phyloP scores from a whole-genome alignment of 1,140 invertebrate species.

The Pseudomyrmex flavicornis region DNA sequence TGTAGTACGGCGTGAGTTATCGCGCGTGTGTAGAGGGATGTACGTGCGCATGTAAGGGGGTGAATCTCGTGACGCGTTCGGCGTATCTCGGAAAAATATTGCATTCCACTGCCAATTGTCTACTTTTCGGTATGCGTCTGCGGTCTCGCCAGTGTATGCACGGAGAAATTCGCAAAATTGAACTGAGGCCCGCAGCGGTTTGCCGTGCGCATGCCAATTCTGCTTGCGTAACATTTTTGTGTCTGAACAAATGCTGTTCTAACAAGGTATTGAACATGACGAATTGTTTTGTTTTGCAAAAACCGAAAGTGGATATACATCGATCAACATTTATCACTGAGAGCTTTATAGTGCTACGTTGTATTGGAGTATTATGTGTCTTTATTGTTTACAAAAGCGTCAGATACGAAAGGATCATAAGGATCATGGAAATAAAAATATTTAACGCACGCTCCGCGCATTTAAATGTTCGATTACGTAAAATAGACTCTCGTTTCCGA shows the following conservation, averaged over 20 bases:
- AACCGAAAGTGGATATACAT: neutral
- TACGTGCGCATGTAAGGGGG: neutral
- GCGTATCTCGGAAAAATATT: conserved; percentile 57
- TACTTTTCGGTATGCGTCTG: conserved; percentile 58
- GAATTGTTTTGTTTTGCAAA: neutral
- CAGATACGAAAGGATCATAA: too few relatives aligned
- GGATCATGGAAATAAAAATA: too few relatives aligned
- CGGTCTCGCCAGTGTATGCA: conserved; percentile 18
- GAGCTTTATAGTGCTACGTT: too few relatives aligned
- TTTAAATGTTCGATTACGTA: too few relatives aligned
- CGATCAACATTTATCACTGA: too few relatives aligned
- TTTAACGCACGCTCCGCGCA: too few relatives aligned
- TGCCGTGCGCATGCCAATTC: conserved; percentile 27
- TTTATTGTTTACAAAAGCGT: too few relatives aligned
- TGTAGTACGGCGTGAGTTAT: conserved; percentile 38
- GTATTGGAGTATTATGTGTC: too few relatives aligned
- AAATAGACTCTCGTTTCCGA: conserved; percentile 35
- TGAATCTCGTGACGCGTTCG: conserved; percentile 46
- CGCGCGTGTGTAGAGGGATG: conserved; percentile 4
- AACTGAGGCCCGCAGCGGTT: conserved; percentile 37
- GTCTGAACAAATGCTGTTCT: conserved; percentile 15
- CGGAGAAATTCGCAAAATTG: conserved; percentile 48
- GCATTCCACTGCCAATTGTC: conserved; percentile 55
- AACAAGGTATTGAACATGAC: conserved; percentile 20
- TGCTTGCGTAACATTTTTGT: conserved; percentile 35